Base-by-base conservation (phyloP, 1,140 invertebrate genomes). In the Mycetomoellerius zeteki region DNA sequence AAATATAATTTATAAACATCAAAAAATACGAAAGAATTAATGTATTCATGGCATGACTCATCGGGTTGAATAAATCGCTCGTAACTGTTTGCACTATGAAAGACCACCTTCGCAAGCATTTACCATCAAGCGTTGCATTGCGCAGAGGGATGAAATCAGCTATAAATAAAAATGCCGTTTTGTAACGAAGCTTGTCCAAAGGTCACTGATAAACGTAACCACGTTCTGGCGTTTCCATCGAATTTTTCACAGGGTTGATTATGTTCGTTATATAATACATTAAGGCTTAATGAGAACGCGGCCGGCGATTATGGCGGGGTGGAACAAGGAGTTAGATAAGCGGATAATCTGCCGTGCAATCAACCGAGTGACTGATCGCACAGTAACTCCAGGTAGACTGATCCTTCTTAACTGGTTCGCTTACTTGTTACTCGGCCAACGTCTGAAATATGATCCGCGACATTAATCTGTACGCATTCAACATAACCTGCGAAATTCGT, bases 301-400 rank as follows among this genome's bases (percentile, higher is more conserved):
- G n/a, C 14, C 33, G 14, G 72, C 52, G 12, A 75, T 54, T 69
- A 69, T 12, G 12, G 16, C 7, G 47, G 50, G 16, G 14, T 0
- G 33, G 3, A 1, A 56, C 4, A 24, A 24, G 24, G 43, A 21
- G 47, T 81, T 84, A 24, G 69, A 84, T 75, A 50, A 84, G 54
- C 54, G 69, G 69, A 73, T 84, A 84, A 84, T 84, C 69, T 73
- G 5, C 19, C 69, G n/a, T 75, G 80, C 80, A 84, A 84, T 84
- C 80, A 81, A 72, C 69, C 80, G 54, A 73, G 43, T 75, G 80
- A 84, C 80, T 60, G 54, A 84, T 82, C 80, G 69, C 16, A 43
- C 43, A 33, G 56, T 69, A 73, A 73, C 37, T 60, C 69, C 24
- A 60, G 37, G n/a, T 54, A 69, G 72, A 24, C 54, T 82, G 67